Base-by-base conservation (phyloP, 2,888 invertebrate genomes). In the Leptinotarsa rubiginosa region DNA sequence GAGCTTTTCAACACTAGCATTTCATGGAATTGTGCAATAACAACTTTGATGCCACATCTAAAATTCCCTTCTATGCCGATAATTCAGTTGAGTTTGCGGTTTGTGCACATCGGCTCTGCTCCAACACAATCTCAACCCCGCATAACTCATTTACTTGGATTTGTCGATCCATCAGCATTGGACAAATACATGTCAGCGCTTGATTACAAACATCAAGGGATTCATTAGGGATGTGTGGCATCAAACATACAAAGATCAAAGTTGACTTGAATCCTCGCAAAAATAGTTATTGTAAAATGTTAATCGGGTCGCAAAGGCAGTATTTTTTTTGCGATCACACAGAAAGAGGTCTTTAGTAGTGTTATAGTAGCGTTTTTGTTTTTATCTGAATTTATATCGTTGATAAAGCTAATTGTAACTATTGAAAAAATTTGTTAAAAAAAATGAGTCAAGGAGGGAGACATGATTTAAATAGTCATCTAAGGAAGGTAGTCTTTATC, bases 401-500 rank as follows among this genome's bases (percentile, higher is more conserved):
- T 65, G 59, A 41, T 65, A 47, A 71, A 71, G 20, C 66, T 56
- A 74, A 71, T 56, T 66, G 31, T 68, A 66, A 70, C 65, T 70
- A 73, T 52, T 56, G 52, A 65, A 66, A n/a, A 73, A 66, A 62
- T 59, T 70, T 66, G 50, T 65, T 59, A 47, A 62, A 56, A 20
- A 56, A 74, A 54, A 73, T 50, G 56, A 70, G 67, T 70, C 56
- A 67, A 68, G 74, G 65, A 65, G 71, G 71, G 69, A 74, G 68
- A 74, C 74, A 71, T 65, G 68, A 68, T 66, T 74, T 73, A 75
- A 64, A 67, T 75, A 75, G 75, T 66, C 49, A 62, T 47, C 62
- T 75, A 70, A 75, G 70, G 70, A 72, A 72, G 56, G 67, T 75
- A 73, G 67, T 75, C 68, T 70, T 75, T 73, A 73, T 73, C 73